Percentiles rank a stretch among this genome's conserved stretches.
phyloP scores from a whole-genome alignment of 1,140 invertebrate genomes.

The Apis cerana region DNA sequence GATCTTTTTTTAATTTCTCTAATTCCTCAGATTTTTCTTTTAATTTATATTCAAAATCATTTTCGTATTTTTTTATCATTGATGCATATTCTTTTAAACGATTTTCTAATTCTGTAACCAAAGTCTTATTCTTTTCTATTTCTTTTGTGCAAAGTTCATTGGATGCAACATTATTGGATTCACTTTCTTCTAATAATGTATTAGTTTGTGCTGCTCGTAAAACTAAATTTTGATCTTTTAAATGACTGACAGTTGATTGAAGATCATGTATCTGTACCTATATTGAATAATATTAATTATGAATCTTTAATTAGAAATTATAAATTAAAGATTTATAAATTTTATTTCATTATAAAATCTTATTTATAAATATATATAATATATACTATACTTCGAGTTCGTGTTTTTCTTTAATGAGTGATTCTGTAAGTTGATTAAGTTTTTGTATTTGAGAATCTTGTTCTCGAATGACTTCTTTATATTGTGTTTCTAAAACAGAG shows the following conservation, averaged over 20 bases:
- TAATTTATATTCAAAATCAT: constrained; percentile 73
- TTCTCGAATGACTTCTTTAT: constrained; percentile 94
- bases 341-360: not conserved
- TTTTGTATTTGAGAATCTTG: constrained; percentile 90
- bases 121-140: constrained; percentile 70
- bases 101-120: constrained; percentile 71
- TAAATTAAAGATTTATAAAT: constrained; percentile 7
- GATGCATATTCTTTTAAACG: constrained; percentile 66
- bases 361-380: not conserved
- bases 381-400: constrained; percentile 80
- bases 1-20: constrained; percentile 90
- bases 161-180: constrained; percentile 47
- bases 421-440: constrained; percentile 82
- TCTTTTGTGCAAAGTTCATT: constrained; percentile 67
- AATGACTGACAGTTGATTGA: constrained; percentile 86
- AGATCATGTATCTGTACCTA: constrained; percentile 88
- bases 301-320: too few species aligned
- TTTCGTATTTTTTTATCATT: constrained; percentile 67
- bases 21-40: constrained; percentile 83
- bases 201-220: constrained; percentile 86
- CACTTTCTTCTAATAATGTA: constrained; percentile 54
- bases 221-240: constrained; percentile 94
- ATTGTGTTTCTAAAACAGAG: constrained; percentile 86
- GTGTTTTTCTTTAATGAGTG: constrained; percentile 81
- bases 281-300: constrained; percentile 37